Conservation (phyloP, 2,113 vertebrate genomes). For the Pteronura brasiliensis region DNA sequence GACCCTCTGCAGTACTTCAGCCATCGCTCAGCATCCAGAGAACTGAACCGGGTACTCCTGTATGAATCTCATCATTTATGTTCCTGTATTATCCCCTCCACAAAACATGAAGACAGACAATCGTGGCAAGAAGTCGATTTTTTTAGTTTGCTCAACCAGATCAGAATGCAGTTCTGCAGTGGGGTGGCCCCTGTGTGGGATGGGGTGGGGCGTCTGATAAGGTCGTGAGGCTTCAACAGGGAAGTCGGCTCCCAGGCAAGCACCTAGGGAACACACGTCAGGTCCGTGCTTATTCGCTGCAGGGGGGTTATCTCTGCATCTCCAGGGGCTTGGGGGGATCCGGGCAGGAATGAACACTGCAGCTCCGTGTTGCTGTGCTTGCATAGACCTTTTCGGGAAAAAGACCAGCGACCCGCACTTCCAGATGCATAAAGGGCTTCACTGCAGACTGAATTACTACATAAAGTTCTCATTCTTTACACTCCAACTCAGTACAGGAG, state of each 20-base stretch:
- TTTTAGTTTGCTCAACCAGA: background rate
- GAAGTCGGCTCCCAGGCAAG: background rate
- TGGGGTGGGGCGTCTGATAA: background rate
- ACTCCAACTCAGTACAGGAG: background rate
- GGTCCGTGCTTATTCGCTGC: rapidly evolving
- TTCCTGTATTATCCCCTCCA: background rate
- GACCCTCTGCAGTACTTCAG: background rate
- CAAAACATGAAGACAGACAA: background rate
- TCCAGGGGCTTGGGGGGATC: rapidly evolving
- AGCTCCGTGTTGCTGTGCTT: rapidly evolving
- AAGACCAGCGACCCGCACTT: background rate
- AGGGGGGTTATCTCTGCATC: background rate
- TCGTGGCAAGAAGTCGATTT: background rate
- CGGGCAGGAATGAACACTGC: rapidly evolving
- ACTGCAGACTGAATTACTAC: background rate
- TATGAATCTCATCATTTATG: background rate
- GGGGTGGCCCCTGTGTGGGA: background rate
- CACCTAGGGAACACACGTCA: background rate
- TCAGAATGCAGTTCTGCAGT: background rate
- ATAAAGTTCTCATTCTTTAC: background rate
- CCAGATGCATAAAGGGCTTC: background rate
- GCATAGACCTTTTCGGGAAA: background rate
- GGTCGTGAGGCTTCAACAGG: background rate
- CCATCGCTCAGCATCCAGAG: too few species aligned
- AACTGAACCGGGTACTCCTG: background rate